Percentiles rank a stretch among this genome's conserved stretches.
Conservation (phyloP, 2,113 vertebrate species). For the Lasiurus borealis region DNA sequence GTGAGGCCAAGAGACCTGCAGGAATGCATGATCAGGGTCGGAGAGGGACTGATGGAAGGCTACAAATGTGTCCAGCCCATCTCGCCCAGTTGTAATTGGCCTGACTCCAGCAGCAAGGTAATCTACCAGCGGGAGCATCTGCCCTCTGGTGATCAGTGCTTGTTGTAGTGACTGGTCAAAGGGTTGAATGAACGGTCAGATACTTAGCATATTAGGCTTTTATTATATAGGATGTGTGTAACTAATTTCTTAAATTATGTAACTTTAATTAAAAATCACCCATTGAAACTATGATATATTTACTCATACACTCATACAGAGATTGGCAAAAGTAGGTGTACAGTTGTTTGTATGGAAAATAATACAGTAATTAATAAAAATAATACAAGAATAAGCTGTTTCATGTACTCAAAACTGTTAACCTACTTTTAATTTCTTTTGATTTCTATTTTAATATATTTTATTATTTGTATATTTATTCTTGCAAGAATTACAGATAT, state of each 20-base stretch:
- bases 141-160: no score
- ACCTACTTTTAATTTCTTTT: not conserved
- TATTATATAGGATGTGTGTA: not conserved
- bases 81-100: no score
- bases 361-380: not conserved
- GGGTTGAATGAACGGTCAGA: no score
- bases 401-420: not conserved
- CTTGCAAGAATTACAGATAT: no score
- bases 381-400: not conserved
- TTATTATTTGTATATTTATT: not conserved
- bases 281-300: not conserved
- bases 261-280: not conserved
- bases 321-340: not conserved
- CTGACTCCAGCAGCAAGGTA: no score
- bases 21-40: no score
- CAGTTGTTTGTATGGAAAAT: not conserved
- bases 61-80: no score
- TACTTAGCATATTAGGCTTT: no score
- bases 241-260: conserved; percentile 46
- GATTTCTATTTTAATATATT: conserved; percentile 43
- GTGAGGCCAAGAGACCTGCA: no score
- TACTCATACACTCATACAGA: not conserved
- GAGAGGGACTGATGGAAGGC: no score
- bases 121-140: no score
- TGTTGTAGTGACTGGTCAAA: no score